Evolutionary conservation across 1,140 invertebrate genomes (phyloP).

Genomic region (Bombus waltoni): DNA sequence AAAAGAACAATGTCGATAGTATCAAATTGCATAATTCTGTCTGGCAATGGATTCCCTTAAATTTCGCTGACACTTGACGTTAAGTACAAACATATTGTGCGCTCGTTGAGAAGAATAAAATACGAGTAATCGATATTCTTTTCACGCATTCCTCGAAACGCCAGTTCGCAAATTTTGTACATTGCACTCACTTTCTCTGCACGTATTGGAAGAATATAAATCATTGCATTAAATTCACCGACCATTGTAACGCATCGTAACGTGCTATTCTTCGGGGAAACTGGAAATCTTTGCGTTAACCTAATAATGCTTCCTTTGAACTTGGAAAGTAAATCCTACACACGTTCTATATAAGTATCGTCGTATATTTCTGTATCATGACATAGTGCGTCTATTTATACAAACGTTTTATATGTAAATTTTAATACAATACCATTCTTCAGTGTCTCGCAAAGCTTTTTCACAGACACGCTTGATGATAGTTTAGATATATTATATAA

Average conservation of each 20-base stretch:
- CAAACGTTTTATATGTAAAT: background rate
- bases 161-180: slow-evolving; percentile 22
- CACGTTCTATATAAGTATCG: background rate
- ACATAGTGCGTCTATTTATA: background rate
- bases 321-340: background rate
- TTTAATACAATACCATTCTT: background rate
- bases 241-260: background rate
- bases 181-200: slow-evolving; percentile 33
- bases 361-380: background rate
- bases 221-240: slow-evolving; percentile 35
- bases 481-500: too few relatives aligned
- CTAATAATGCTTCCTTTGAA: background rate
- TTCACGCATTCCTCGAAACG: slow-evolving; percentile 20
- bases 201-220: slow-evolving; percentile 38
- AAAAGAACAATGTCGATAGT: too few relatives aligned
- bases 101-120: background rate
- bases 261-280: background rate
- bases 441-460: background rate
- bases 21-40: too few relatives aligned
- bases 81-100: background rate
- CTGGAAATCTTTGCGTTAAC: background rate
- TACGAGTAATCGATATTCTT: slow-evolving; percentile 14
- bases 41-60: background rate
- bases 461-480: background rate
- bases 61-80: background rate